These are phyloP conservation scores for Parelbella ahira DNA, from an alignment of 2,888 invertebrate genomes.

Conservation along the genomic window DNA sequence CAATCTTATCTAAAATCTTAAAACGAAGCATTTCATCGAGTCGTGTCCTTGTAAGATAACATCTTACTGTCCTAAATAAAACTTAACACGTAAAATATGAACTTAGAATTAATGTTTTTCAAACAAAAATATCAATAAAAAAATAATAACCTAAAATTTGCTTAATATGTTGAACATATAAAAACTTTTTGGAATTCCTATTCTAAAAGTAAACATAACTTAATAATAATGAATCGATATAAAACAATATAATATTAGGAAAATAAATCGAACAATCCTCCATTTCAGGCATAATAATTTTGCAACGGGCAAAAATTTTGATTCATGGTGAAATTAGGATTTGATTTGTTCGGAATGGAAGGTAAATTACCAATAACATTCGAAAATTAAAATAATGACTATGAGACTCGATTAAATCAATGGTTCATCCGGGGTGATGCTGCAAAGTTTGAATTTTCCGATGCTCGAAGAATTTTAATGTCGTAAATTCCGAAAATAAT, in stretches of 20 bases:
- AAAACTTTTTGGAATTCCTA: conserved; percentile 13
- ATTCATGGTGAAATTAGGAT: too few species aligned
- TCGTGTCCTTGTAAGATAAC: conserved; percentile 22
- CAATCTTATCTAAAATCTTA: conserved; percentile 1
- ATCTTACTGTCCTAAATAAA: conserved; percentile 10
- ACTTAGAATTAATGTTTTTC: conserved; percentile 5
- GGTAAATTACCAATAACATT: too few species aligned
- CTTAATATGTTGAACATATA: conserved; percentile 20
- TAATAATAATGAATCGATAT: neutral
- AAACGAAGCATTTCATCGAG: conserved; percentile 17
- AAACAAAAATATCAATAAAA: conserved; percentile 2
- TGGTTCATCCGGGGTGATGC: too few species aligned
- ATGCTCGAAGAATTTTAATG: too few species aligned
- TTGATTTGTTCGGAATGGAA: too few species aligned
- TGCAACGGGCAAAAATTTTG: conserved; percentile 14
- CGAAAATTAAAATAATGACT: too few species aligned
- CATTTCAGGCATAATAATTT: conserved; percentile 22
- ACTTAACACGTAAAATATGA: too few species aligned
- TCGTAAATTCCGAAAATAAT: too few species aligned
- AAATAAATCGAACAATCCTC: conserved; percentile 21
- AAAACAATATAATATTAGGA: conserved; percentile 16
- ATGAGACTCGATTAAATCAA: too few species aligned
- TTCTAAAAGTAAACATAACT: conserved; percentile 15
- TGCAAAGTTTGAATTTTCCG: too few species aligned
- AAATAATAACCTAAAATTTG: neutral